Evolutionary conservation across 1,140 invertebrate species (phyloP).

Genomic region (Euura saliciscinereae): DNA sequence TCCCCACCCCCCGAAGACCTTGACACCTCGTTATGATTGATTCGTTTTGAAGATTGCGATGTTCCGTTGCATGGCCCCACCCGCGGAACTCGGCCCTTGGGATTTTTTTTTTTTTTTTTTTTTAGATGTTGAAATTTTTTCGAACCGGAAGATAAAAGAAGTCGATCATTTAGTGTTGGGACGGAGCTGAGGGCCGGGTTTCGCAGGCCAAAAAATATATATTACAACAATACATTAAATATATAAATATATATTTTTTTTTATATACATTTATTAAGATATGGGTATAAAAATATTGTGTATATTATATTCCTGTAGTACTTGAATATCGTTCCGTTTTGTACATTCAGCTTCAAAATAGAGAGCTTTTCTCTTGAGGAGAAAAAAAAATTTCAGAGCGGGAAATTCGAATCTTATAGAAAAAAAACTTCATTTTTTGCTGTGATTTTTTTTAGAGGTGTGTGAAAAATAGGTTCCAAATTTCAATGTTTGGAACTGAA

Average conservation of each 20-base stretch:
- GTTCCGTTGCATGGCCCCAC: conserved; percentile 59
- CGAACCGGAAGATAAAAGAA: neutral
- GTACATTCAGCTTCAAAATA: conserved; percentile 38
- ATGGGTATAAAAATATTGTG: conserved; percentile 28
- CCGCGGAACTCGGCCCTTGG: conserved; percentile 46
- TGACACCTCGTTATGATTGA: conserved; percentile 48
- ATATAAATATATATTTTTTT: neutral
- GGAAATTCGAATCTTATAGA: no score
- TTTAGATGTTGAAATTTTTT: neutral
- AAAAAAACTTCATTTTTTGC: no score
- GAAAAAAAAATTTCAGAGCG: no score
- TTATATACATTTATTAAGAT: conserved; percentile 17
- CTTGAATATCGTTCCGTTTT: conserved; percentile 36
- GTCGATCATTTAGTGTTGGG: neutral
- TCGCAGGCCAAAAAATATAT: conserved; percentile 31
- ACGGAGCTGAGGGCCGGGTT: conserved; percentile 26
- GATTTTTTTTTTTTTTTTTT: conserved; percentile 14
- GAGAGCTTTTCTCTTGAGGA: neutral
- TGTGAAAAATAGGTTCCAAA: neutral
- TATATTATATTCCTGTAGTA: conserved; percentile 37
- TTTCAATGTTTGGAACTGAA: conserved; percentile 48
- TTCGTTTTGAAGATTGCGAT: conserved; percentile 47
- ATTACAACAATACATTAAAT: conserved; percentile 8
- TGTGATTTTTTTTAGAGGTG: no score
- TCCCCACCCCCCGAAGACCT: no score